Conservation (phyloP, 2,888 invertebrate species). For the Sarcophaga subvicina region DNA sequence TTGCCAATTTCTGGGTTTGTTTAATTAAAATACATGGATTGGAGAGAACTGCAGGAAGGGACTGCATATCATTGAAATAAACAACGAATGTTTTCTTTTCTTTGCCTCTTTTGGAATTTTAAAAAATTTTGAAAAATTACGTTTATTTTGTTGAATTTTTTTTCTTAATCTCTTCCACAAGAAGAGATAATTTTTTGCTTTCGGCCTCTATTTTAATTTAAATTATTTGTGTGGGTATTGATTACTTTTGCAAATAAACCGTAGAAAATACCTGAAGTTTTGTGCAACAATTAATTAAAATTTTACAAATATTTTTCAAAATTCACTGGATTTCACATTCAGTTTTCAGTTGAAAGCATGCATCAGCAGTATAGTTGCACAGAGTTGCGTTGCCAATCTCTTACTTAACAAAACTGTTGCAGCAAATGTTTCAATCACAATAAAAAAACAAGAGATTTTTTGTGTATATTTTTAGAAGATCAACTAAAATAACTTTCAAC, state of each 20-base stretch:
- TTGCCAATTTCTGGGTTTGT: too few relatives aligned
- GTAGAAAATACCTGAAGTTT: conserved; percentile 27
- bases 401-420: not conserved
- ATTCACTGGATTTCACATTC: not conserved
- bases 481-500: conserved; percentile 5
- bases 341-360: too few relatives aligned
- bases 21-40: too few relatives aligned
- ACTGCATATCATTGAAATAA: too few relatives aligned
- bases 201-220: not conserved
- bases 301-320: not conserved
- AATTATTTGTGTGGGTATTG: not conserved
- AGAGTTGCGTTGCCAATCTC: conserved; percentile 23
- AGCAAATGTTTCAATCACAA: not conserved
- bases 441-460: not conserved
- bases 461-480: not conserved
- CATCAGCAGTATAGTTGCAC: too few relatives aligned
- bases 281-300: conserved; percentile 28
- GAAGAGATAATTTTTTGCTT: too few relatives aligned
- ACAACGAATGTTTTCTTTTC: too few relatives aligned
- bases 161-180: too few relatives aligned
- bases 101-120: too few relatives aligned
- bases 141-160: too few relatives aligned
- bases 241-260: not conserved
- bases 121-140: too few relatives aligned
- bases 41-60: too few relatives aligned